Evolutionary conservation across 2,113 vertebrate genomes (phyloP).

Genomic region (Serranochromis macrocephalus): DNA sequence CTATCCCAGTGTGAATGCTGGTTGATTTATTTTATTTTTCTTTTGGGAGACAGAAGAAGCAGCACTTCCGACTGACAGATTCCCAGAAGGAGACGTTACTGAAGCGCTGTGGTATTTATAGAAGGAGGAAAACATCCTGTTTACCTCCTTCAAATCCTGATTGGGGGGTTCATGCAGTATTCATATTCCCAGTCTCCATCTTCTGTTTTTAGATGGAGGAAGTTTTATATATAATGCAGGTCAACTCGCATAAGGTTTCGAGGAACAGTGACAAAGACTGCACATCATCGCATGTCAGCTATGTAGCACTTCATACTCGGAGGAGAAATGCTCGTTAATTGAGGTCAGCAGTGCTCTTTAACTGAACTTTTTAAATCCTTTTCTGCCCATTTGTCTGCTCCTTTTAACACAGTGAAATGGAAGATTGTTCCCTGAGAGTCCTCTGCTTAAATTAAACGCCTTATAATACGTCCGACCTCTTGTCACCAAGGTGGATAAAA

Average conservation of each 20-base stretch:
- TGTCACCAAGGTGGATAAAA: slow-evolving; percentile 20
- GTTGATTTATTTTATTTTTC: not conserved
- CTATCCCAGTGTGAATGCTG: not conserved
- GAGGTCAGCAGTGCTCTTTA: slow-evolving; percentile 52
- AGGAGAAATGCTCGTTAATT: slow-evolving; percentile 54
- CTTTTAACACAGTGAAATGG: slow-evolving; percentile 52
- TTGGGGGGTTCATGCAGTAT: slow-evolving; percentile 3
- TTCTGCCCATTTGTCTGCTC: slow-evolving; percentile 20
- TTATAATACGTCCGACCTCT: slow-evolving; percentile 47
- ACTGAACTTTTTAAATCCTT: slow-evolving; percentile 36
- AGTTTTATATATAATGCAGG: not conserved
- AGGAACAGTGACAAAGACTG: not conserved
- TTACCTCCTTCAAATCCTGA: not conserved
- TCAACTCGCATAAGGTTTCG: not conserved
- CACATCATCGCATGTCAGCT: not conserved
- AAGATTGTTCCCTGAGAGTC: slow-evolving; percentile 43
- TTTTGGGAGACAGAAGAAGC: not conserved
- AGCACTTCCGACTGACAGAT: slow-evolving; percentile 18
- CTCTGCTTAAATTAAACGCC: slow-evolving; percentile 53
- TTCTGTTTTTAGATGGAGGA: not conserved
- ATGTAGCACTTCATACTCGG: not conserved
- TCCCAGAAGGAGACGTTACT: not conserved
- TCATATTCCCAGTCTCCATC: not conserved
- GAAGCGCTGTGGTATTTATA: slow-evolving; percentile 31
- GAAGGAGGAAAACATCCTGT: slow-evolving; percentile 24